Evolutionary conservation across 2,113 vertebrate species (phyloP).

Genomic region (Myocastor coypus): DNA sequence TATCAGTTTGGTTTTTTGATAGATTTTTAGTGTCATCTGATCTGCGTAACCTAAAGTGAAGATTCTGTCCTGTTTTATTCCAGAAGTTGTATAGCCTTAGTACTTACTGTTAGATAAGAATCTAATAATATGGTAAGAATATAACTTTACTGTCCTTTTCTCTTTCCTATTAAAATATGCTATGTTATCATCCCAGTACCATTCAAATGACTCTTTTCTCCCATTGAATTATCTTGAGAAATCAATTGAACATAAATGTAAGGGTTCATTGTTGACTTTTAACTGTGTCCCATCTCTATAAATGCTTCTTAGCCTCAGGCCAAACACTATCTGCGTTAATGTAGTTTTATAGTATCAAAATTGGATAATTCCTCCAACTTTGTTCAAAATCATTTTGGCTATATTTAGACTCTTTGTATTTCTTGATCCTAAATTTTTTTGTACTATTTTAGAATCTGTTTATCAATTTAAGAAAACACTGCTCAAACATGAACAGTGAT

Average conservation of each 20-base stretch:
- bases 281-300: neutral
- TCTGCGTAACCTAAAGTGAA: neutral
- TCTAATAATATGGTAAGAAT: neutral
- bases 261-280: neutral
- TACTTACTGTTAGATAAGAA: neutral
- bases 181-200: neutral
- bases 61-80: neutral
- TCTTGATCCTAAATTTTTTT: too few relatives aligned
- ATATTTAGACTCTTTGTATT: neutral
- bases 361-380: neutral
- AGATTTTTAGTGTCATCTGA: neutral
- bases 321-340: neutral
- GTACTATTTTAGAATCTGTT: neutral
- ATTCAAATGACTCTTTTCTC: neutral
- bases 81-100: neutral
- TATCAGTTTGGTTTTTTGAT: neutral
- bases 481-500: neutral
- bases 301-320: neutral
- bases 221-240: neutral
- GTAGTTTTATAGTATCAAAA: neutral
- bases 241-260: neutral
- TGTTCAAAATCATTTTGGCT: neutral
- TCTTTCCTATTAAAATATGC: neutral
- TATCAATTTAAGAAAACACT: neutral
- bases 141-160: too few relatives aligned